Evolutionary conservation across 1,140 invertebrate species (phyloP).

Genomic region (Drosophila trapezifrons): DNA sequence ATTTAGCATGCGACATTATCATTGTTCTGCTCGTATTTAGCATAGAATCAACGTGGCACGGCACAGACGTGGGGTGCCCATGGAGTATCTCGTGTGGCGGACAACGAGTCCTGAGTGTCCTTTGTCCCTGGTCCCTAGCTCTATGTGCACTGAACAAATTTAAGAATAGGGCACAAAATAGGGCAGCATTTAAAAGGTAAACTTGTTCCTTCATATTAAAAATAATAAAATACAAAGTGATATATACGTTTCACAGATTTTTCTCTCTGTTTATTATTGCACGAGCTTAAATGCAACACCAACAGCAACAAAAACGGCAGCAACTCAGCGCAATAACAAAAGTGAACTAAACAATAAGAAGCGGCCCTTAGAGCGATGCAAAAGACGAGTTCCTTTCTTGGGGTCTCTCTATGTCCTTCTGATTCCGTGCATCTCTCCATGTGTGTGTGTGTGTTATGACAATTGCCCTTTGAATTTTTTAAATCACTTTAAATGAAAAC

Average conservation of each 20-base stretch:
- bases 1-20: conserved; percentile 83
- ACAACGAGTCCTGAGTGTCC: conserved; percentile 51
- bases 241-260: not conserved
- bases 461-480: conserved; percentile 83
- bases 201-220: no score
- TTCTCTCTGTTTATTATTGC: conserved; percentile 43
- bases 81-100: conserved; percentile 21
- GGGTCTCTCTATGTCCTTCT: conserved; percentile 10
- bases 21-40: conserved; percentile 75
- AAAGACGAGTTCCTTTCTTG: conserved; percentile 65
- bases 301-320: conserved; percentile 39
- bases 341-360: conserved; percentile 76
- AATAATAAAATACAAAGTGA: no score
- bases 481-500: conserved; percentile 83
- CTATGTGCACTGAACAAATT: conserved; percentile 7
- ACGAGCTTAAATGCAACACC: conserved; percentile 64
- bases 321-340: conserved; percentile 66
- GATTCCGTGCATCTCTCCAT: conserved; percentile 14
- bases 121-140: conserved; percentile 34
- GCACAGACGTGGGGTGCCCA: conserved; percentile 9
- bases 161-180: no score
- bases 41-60: conserved; percentile 62
- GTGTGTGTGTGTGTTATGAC: conserved; percentile 54
- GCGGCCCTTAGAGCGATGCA: conserved; percentile 47
- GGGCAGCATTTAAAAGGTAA: no score